Base-by-base conservation (phyloP, 2,113 vertebrate genomes). In the Notothenia coriiceps region DNA sequence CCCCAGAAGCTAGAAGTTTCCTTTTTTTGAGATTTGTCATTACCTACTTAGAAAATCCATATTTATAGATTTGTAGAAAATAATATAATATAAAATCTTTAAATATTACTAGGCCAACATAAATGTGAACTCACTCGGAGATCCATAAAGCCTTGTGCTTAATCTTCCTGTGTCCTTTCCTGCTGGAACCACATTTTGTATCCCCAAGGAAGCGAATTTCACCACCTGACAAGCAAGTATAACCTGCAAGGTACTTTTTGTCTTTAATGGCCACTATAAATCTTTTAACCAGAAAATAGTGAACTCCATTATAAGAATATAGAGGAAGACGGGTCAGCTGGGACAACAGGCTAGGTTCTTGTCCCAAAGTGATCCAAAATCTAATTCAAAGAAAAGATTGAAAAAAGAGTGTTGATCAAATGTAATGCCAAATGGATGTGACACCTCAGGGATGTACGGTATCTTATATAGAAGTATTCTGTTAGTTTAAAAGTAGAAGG, bases 251-350 rank as follows among this genome's bases (percentile, higher is more conserved):
- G 62, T 43, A 47, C 60, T 79, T 63, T 15, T 60, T 35, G 13
- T 11, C 29, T 40, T 66, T 65, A 81, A 84, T 61, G 62, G 60
- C 66, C 35, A 44, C 66, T 70, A 86, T 82, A 74, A 71, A 87
- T 85, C 80, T 89, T 86, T 56, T 29, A 50, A 79, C 77, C 61
- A 73, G 74, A 72, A 79, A 90, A 76, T 61, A 70, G 65, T 33
- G 57, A 29, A 82, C 46, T 0, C 43, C 66, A 80, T 87, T 87
- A 80, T 17, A 71, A 67, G 59, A 57, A 73, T 50, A 63, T 4
- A 14, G 25, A 68, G 54, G 40, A 67, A 69, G 87, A 79, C 47
- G 52, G 54, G 46, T 66, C 75, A 66, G 35, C 11, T 47, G 64
- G 74, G 47, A 60, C 5, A 14, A 46, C 50, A 55, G 49, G 57